phyloP scores from a whole-genome alignment of 37 sponge, comb jelly and placozoan genomes.

The Cliona cf. orientalis region DNA sequence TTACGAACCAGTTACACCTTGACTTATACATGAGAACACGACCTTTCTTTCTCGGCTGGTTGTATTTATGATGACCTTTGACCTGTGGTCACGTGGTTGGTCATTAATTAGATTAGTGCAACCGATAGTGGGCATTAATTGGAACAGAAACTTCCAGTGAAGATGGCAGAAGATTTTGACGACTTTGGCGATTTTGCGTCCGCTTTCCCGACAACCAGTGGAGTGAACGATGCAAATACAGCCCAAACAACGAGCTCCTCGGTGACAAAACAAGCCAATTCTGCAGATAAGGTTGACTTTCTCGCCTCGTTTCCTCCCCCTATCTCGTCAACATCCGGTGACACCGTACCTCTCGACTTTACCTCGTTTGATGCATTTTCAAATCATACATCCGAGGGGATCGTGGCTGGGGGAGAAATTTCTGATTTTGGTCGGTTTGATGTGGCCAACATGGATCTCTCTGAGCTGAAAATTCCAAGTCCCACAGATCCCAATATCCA shows the following conservation, averaged over 20 bases:
- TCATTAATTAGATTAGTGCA: no score
- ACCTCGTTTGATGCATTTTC: no score
- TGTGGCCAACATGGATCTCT: not conserved
- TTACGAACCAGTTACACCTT: no score
- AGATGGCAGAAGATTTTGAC: not conserved
- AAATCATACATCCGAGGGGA: no score
- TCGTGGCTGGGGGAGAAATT: not conserved
- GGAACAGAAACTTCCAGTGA: not conserved
- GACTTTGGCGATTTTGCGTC: conserved; percentile 53
- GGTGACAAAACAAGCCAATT: not conserved
- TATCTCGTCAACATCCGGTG: no score
- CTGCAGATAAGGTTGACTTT: not conserved
- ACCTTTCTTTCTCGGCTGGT: no score
- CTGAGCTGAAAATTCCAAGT: conserved; percentile 22
- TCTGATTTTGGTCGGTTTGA: conserved; percentile 4
- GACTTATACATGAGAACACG: no score
- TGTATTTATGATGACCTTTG: no score
- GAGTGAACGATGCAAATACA: not conserved
- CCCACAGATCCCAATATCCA: conserved; percentile 2
- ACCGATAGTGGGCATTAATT: not conserved
- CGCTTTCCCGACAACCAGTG: conserved; percentile 23
- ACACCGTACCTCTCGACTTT: no score
- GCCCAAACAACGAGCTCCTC: not conserved
- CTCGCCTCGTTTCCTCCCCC: not conserved
- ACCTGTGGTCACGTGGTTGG: no score